Evolutionary conservation across 1,140 invertebrate genomes (phyloP).

Genomic region (Tenebrio molitor): DNA sequence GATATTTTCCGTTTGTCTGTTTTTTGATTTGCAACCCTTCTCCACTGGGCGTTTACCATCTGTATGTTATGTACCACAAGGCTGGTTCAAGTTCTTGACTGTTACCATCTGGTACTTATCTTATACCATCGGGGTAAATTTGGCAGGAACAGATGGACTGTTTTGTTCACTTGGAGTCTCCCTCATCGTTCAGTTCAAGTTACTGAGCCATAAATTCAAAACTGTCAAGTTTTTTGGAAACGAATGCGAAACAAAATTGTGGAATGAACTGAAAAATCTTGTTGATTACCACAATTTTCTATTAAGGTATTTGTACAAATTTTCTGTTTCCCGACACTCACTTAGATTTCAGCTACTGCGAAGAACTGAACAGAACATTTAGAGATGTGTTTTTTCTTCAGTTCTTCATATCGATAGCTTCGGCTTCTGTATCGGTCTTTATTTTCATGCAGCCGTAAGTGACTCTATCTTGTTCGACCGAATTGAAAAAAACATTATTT

Average conservation of each 20-base stretch:
- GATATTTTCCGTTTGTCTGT: neutral
- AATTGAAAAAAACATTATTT: neutral
- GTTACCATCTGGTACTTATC: neutral
- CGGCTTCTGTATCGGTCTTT: constrained; percentile 7
- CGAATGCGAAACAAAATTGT: neutral
- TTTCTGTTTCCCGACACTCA: neutral
- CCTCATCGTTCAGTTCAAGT: neutral
- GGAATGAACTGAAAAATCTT: neutral
- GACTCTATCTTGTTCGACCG: neutral
- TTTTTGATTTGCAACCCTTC: constrained; percentile 24
- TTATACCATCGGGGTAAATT: neutral
- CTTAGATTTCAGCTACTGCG: neutral
- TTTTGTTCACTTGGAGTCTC: neutral
- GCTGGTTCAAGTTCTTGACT: neutral
- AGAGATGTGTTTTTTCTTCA: neutral
- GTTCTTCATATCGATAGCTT: neutral
- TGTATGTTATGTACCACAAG: constrained; percentile 13
- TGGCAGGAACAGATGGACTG: neutral
- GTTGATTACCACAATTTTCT: constrained; percentile 14
- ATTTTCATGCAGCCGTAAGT: constrained; percentile 29
- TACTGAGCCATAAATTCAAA: neutral
- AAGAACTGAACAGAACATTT: neutral
- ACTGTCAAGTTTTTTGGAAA: neutral
- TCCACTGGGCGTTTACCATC: neutral
- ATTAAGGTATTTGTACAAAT: neutral